A percentile compares a stretch with the other conserved stretches of the same genome.
Evolutionary conservation across 2,888 invertebrate species (phyloP).

Genomic region (Pollenia amentaria): DNA sequence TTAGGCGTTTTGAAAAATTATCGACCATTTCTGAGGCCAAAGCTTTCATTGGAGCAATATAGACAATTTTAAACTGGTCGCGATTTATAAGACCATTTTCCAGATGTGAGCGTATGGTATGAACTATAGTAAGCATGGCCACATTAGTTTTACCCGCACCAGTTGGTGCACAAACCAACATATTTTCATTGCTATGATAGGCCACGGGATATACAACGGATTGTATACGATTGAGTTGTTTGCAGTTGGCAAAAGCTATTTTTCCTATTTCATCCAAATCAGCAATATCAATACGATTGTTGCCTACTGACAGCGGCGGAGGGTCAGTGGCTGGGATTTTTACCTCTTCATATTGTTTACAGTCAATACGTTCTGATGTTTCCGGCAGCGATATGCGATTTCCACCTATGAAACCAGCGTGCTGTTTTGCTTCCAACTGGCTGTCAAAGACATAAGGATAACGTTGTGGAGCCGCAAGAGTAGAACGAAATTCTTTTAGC

Average conservation of each 20-base stretch:
- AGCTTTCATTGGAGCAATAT: conserved; percentile 99
- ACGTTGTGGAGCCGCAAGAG: conserved; percentile 79
- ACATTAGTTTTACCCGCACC: conserved; percentile 99
- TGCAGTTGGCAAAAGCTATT: conserved; percentile 94
- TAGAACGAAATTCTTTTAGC: conserved; percentile 76
- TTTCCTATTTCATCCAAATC: conserved; percentile 90
- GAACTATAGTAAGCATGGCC: conserved; percentile 95
- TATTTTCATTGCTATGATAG: conserved; percentile 97
- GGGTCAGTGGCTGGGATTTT: conserved; percentile 90
- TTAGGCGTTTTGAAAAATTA: conserved; percentile 94
- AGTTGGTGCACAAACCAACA: conserved; percentile 99
- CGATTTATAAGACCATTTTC: conserved; percentile 92
- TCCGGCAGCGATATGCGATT: conserved; percentile 92
- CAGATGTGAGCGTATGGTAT: conserved; percentile 94
- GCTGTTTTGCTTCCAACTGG: conserved; percentile 88
- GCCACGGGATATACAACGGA: conserved; percentile 97
- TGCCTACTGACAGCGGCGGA: conserved; percentile 87
- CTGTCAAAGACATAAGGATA: conserved; percentile 96
- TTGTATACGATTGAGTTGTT: conserved; percentile 96
- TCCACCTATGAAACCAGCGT: conserved; percentile 90
- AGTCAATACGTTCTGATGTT: conserved; percentile 90
- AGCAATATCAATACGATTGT: conserved; percentile 87
- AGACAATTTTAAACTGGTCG: conserved; percentile 98
- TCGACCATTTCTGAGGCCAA: conserved; percentile 99
- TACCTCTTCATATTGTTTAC: conserved; percentile 93